These are phyloP conservation scores for Eugnorisma glareosa DNA, from an alignment of 2,888 invertebrate species.

Conservation along the genomic window DNA sequence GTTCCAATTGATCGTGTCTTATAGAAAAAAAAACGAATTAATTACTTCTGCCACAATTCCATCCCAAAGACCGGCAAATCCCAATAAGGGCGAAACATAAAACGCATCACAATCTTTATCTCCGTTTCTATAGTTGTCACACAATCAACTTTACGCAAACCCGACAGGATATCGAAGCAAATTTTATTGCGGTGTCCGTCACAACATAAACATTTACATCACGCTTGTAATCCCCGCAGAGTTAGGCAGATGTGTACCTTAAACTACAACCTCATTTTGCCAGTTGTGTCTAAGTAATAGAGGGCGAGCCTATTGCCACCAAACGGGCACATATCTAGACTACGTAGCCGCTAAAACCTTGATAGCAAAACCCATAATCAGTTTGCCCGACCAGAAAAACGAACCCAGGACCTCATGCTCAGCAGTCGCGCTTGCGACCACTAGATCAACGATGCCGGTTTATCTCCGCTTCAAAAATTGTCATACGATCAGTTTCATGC, in stretches of 20 bases:
- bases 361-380: background rate
- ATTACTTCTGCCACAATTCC: background rate
- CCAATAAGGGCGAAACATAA: constrained; percentile 55
- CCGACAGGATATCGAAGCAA: constrained; percentile 73
- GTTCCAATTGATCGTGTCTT: background rate
- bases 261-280: background rate
- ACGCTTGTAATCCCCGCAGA: background rate
- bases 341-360: background rate
- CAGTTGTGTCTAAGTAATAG: background rate
- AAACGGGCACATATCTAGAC: no score
- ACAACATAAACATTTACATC: constrained; percentile 70
- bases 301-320: background rate
- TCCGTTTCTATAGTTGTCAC: constrained; percentile 75
- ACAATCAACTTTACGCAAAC: constrained; percentile 75
- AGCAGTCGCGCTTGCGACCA: background rate
- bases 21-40: background rate
- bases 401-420: no score
- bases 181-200: constrained; percentile 80
- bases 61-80: constrained; percentile 51
- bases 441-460: constrained; percentile 42
- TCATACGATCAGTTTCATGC: constrained; percentile 78
- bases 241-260: background rate
- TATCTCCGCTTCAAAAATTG: constrained; percentile 73
- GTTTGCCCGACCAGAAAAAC: background rate
- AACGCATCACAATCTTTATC: constrained; percentile 68